phyloP scores from a whole-genome alignment of 2,888 invertebrate genomes.

The Tenthredo notha region DNA sequence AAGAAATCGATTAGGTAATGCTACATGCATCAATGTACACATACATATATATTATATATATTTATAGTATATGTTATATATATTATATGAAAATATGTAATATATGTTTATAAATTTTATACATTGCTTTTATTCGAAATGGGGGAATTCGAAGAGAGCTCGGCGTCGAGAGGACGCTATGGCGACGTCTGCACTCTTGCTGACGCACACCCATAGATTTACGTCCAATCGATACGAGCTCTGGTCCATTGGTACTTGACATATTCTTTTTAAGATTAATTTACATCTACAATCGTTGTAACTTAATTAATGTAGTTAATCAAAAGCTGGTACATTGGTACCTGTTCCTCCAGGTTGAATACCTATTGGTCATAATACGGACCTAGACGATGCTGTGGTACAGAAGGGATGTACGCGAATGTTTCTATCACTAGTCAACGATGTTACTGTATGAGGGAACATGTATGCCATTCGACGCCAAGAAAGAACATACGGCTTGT shows the following conservation, averaged over 20 bases:
- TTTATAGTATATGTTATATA: neutral
- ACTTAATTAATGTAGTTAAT: no score
- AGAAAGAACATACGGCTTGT: neutral
- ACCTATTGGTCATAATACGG: neutral
- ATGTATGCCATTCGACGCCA: neutral
- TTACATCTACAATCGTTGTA: neutral
- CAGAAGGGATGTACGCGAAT: neutral
- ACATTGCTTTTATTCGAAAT: neutral
- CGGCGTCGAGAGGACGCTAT: neutral
- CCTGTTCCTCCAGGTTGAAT: neutral
- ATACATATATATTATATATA: neutral
- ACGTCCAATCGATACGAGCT: neutral
- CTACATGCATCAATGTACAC: conserved; percentile 1
- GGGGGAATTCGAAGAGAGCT: neutral
- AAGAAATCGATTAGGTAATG: conserved; percentile 27
- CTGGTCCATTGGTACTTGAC: conserved; percentile 46
- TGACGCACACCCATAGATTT: neutral
- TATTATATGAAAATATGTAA: no score
- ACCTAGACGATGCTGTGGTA: neutral
- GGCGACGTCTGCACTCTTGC: neutral
- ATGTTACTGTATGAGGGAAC: neutral
- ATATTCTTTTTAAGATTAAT: neutral
- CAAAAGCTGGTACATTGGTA: no score
- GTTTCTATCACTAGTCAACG: neutral
- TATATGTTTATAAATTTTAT: neutral